Percentiles rank a stretch among this genome's conserved stretches.
These are phyloP conservation scores for Microtus ochrogaster DNA, from an alignment of 2,113 vertebrate species.

Conservation along the genomic window DNA sequence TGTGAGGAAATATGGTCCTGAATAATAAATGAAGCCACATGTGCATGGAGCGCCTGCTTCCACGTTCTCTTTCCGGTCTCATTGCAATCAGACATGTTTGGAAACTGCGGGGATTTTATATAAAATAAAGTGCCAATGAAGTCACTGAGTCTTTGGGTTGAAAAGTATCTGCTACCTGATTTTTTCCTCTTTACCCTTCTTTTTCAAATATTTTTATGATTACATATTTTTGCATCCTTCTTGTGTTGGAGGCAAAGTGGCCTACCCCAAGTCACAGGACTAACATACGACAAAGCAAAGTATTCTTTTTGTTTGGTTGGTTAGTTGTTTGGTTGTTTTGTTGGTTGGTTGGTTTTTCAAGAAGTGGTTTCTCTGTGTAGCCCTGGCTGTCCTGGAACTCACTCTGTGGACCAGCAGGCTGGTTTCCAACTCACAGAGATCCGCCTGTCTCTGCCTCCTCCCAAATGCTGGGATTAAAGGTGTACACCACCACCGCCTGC, in stretches of 20 bases:
- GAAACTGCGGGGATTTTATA: neutral
- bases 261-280: neutral
- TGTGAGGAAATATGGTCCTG: neutral
- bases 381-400: neutral
- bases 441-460: too few species aligned
- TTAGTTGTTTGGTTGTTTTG: too few species aligned
- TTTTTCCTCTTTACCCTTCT: neutral
- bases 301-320: neutral
- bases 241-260: neutral
- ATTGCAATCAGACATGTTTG: neutral
- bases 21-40: neutral
- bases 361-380: neutral
- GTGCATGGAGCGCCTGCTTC: neutral
- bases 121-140: neutral
- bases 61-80: neutral
- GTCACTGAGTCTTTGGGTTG: neutral
- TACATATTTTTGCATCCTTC: neutral
- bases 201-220: neutral
- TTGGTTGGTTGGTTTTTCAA: too few species aligned
- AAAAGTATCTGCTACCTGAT: neutral
- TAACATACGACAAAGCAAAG: neutral
- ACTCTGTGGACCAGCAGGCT: neutral
- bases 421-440: neutral
- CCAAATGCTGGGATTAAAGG: too few species aligned
- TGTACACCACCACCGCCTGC: too few species aligned